phyloP scores from a whole-genome alignment of 2,113 vertebrate species.

The Ictalurus furcatus region DNA sequence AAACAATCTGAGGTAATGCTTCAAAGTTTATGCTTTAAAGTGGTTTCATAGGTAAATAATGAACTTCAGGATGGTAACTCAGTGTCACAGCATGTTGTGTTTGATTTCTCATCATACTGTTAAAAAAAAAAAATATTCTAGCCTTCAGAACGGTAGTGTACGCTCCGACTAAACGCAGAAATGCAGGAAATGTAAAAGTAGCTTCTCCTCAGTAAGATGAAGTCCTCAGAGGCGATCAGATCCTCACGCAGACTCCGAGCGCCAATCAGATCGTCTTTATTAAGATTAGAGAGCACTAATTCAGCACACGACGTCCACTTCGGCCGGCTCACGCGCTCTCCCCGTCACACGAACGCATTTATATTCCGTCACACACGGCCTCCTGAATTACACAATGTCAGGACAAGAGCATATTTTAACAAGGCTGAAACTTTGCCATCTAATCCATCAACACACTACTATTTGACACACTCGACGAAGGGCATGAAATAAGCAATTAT shows the following conservation, averaged over 20 bases:
- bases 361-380: constrained; percentile 37
- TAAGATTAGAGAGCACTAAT: constrained; percentile 76
- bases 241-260: constrained; percentile 68
- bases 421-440: constrained; percentile 72
- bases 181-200: too few species aligned
- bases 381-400: constrained; percentile 78
- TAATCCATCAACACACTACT: constrained; percentile 75
- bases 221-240: constrained; percentile 40
- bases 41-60: not conserved
- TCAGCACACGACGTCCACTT: constrained; percentile 66
- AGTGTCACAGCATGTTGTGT: not conserved
- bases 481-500: constrained; percentile 85
- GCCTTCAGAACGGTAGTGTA: not conserved
- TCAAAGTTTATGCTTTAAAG: not conserved
- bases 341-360: not conserved
- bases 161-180: not conserved
- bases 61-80: not conserved
- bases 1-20: not conserved
- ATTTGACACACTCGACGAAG: constrained; percentile 75
- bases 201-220: not conserved
- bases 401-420: constrained; percentile 71
- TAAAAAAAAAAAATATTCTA: not conserved
- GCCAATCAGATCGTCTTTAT: constrained; percentile 71
- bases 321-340: constrained; percentile 65
- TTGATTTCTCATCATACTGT: not conserved